Percentiles rank a stretch among this genome's conserved stretches.
phyloP scores from a whole-genome alignment of 2,888 invertebrate genomes.

The Melanophora roralis region DNA sequence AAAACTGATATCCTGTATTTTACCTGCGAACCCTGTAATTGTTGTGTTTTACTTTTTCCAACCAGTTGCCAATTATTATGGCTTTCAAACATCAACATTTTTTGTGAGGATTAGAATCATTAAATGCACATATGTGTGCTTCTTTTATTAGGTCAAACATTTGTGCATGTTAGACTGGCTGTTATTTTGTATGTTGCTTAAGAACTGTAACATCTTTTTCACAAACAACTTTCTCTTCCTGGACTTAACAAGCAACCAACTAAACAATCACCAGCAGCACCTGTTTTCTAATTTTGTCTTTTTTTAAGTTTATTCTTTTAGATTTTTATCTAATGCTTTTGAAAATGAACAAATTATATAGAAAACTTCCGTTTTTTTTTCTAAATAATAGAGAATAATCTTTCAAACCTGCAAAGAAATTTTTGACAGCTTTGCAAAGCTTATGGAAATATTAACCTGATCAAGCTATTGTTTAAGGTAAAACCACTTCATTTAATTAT shows the following conservation, averaged over 20 bases:
- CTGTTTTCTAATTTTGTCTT: slow-evolving; percentile 22
- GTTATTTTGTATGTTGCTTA: neutral
- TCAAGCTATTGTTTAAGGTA: neutral
- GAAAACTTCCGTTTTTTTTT: slow-evolving; percentile 36
- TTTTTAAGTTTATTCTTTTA: slow-evolving; percentile 5
- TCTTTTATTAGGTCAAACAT: slow-evolving; percentile 37
- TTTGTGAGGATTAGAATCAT: neutral
- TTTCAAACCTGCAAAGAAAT: neutral
- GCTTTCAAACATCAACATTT: slow-evolving; percentile 40
- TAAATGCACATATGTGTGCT: neutral
- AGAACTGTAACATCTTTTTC: slow-evolving; percentile 46
- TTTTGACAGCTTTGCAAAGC: neutral
- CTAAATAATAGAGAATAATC: no score
- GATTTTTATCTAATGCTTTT: slow-evolving; percentile 22
- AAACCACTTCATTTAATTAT: no score
- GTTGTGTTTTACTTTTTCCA: neutral
- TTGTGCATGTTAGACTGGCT: neutral
- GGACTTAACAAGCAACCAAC: slow-evolving; percentile 19
- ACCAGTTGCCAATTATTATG: slow-evolving; percentile 20
- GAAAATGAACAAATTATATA: slow-evolving; percentile 16
- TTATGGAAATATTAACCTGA: no score
- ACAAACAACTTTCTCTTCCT: slow-evolving; percentile 53
- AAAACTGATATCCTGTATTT: neutral
- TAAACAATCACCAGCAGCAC: slow-evolving; percentile 25
- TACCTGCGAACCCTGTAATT: neutral